Evolutionary conservation across 2,797 vertebrate species (phyloP).

Genomic region (Pachyuromys duprasi): DNA sequence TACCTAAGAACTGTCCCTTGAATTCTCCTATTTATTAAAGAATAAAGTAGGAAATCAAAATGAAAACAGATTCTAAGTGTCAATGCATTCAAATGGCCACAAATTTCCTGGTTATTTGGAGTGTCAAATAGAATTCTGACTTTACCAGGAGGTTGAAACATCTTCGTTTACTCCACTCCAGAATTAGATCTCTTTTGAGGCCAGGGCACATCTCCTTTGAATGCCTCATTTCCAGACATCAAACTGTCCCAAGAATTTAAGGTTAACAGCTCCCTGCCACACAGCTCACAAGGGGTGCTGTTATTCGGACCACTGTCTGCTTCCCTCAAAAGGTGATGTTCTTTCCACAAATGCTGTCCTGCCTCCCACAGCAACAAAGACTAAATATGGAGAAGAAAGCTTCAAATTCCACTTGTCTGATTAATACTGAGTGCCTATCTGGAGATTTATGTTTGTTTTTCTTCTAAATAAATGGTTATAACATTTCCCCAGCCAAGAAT

Average conservation of each 20-base stretch:
- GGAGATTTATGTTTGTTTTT: conserved; percentile 84
- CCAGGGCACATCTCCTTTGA: conserved; percentile 10
- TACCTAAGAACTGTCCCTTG: neutral
- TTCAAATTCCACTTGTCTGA: conserved; percentile 82
- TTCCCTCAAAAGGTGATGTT: conserved; percentile 58
- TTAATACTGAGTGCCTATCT: conserved; percentile 78
- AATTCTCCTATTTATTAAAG: neutral
- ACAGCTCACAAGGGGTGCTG: conserved; percentile 40
- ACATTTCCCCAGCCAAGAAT: conserved; percentile 80
- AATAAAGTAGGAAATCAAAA: neutral
- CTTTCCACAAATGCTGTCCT: conserved; percentile 30
- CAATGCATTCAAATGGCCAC: neutral
- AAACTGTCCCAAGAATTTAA: conserved; percentile 56
- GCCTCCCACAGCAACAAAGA: conserved; percentile 66
- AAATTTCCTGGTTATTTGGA: neutral
- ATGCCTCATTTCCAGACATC: conserved; percentile 64
- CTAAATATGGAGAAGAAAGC: conserved; percentile 74
- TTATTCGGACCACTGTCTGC: conserved; percentile 58
- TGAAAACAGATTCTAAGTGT: neutral
- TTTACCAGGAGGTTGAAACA: neutral
- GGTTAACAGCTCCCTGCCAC: conserved; percentile 56
- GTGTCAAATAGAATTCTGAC: neutral
- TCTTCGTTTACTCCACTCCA: conserved; percentile 33
- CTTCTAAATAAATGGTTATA: conserved; percentile 81
- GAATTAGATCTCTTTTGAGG: conserved; percentile 45